These are phyloP conservation scores for Lasioglossum albipes DNA, from an alignment of 1,140 invertebrate species.

Conservation along the genomic window DNA sequence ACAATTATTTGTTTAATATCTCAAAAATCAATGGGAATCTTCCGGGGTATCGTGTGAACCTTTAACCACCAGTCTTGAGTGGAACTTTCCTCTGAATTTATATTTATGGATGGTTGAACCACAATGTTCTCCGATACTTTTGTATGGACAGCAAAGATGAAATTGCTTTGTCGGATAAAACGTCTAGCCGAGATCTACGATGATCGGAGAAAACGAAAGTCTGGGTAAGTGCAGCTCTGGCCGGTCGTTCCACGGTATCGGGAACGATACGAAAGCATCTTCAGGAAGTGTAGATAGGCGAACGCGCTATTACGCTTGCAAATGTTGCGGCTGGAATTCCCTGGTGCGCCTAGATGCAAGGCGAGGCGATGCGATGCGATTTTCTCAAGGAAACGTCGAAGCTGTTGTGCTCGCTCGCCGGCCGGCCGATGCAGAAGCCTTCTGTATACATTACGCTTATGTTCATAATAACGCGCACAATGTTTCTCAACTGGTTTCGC, in stretches of 20 bases:
- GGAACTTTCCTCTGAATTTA: too few species aligned
- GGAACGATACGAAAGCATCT: slow-evolving; percentile 16
- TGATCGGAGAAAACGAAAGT: neutral
- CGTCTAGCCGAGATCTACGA: neutral
- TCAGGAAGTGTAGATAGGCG: slow-evolving; percentile 24
- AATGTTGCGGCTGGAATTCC: slow-evolving; percentile 14
- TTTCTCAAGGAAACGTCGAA: slow-evolving; percentile 42
- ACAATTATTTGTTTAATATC: too few species aligned
- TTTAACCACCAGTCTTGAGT: too few species aligned
- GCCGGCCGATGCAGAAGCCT: slow-evolving; percentile 9
- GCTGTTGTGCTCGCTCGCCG: neutral
- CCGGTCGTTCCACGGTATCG: neutral
- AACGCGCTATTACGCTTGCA: slow-evolving; percentile 21
- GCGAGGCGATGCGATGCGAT: neutral
- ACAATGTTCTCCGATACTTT: too few species aligned
- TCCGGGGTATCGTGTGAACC: too few species aligned
- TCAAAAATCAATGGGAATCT: too few species aligned
- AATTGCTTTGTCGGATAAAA: neutral
- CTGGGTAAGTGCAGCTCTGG: neutral
- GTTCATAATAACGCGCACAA: slow-evolving; percentile 33
- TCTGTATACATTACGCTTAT: slow-evolving; percentile 11
- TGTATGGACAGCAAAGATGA: neutral
- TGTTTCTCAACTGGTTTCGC: slow-evolving; percentile 27
- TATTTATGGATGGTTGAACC: too few species aligned
- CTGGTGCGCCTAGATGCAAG: neutral